Base-by-base conservation (phyloP, 1,140 invertebrate genomes). In the Lanistes nyassanus region DNA sequence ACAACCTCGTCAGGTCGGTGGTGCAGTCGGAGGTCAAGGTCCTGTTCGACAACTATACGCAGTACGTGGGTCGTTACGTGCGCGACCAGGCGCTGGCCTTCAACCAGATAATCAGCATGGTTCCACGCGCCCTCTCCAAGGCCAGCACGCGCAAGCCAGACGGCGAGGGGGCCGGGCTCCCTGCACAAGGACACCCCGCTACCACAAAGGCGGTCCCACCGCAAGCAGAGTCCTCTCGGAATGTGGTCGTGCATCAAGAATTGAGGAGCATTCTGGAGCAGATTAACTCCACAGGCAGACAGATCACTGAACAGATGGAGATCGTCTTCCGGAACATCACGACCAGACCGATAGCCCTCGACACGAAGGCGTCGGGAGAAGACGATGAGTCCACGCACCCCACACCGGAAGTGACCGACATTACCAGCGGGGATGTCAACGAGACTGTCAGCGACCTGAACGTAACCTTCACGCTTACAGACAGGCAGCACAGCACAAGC, bases 21-120 rank as follows among this genome's bases (percentile, higher is more conserved):
- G 55, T 83, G n/a, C 76, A 78, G 62, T 42, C 68, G 6, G 82
- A 83, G 60, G 60, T 79, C 13, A 68, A 76, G 23, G 58, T 42
- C n/a, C 51, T 67, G 16, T 68, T 76, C 6, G 73, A 80, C 47
- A 76, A 77, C n/a, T 77, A 72, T 47, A 80, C 73, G 7, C 74
- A 70, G 29, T 73, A 77, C 60, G 76, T 78, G 74, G 76, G 81
- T 65, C 76, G 75, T 73, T 76, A 80, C 60, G 51, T 76, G 7
- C 66, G 56, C 19, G 75, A 80, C 37, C 71, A 76, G 68, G 55
- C 79, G n/a, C 29, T 74, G 64, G 64, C 71, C 36, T 80, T 75
- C 69, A 77, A 73, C 64, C 39, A 68, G 55, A 51, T 80, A 13
- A 53, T 77, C 56, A 76, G 51, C 39, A 77, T 67, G 67, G 53